These are phyloP conservation scores for Matsumyia berberina DNA, from an alignment of 2,888 invertebrate genomes.

Conservation along the genomic window DNA sequence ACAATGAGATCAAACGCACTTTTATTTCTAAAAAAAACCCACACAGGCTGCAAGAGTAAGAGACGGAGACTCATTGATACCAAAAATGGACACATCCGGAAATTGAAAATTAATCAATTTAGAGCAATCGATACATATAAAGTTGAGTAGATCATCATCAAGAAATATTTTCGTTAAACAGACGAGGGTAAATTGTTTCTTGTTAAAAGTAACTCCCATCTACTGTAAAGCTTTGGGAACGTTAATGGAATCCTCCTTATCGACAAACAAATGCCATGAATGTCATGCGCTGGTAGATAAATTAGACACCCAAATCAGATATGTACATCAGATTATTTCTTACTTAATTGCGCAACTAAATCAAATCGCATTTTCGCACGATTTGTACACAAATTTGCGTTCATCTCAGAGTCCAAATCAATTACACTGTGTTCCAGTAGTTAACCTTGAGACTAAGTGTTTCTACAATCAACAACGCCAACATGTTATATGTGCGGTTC, in stretches of 20 bases:
- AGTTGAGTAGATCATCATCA: neutral
- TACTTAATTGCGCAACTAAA: slow-evolving; percentile 1
- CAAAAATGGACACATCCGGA: neutral
- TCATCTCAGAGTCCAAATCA: slow-evolving; percentile 46
- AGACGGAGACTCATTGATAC: neutral
- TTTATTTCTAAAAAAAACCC: neutral
- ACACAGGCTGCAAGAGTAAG: neutral
- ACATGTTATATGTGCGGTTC: slow-evolving; percentile 43
- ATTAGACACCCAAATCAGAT: neutral
- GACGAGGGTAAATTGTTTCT: too few species aligned
- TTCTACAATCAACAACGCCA: slow-evolving; percentile 58
- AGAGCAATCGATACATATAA: slow-evolving; percentile 8
- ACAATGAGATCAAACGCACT: neutral
- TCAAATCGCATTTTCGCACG: neutral
- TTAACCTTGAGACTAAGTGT: slow-evolving; percentile 59
- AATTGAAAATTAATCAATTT: slow-evolving; percentile 41
- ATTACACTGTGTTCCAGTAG: slow-evolving; percentile 24
- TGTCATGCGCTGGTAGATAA: too few species aligned
- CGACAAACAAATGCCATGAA: too few species aligned
- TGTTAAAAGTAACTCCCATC: too few species aligned
- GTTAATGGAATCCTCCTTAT: too few species aligned
- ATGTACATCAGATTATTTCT: neutral
- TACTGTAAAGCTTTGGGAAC: too few species aligned
- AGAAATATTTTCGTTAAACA: too few species aligned
- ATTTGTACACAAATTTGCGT: slow-evolving; percentile 13